Conservation (phyloP, 2,797 vertebrate species). For the Coccyzus lansbergi region DNA sequence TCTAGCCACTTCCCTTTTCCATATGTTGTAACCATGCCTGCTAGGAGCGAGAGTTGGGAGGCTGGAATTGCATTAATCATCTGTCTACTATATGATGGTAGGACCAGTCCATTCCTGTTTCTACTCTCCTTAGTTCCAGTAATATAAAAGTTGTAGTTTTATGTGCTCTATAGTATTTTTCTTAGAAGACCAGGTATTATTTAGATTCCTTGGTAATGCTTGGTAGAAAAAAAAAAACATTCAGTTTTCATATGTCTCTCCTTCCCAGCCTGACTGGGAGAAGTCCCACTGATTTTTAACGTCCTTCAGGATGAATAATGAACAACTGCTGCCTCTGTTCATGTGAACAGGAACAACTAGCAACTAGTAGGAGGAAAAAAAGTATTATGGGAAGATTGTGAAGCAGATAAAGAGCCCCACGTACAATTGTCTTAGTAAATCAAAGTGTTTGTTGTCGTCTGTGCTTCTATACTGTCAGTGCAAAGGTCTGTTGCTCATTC, state of each 20-base stretch:
- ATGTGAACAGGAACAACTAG: neutral
- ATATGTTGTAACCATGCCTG: neutral
- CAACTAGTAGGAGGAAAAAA: neutral
- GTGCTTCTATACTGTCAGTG: neutral
- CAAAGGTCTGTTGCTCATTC: neutral
- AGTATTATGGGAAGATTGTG: neutral
- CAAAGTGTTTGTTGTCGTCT: neutral
- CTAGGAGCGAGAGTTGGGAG: neutral
- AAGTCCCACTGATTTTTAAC: neutral
- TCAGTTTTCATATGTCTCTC: neutral
- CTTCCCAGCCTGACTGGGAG: neutral
- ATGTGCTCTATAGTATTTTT: neutral
- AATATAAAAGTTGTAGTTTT: neutral
- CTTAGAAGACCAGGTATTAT: neutral
- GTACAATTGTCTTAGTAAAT: neutral
- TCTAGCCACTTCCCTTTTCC: neutral
- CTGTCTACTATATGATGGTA: neutral
- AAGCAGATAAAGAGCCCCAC: neutral
- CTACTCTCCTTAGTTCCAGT: neutral
- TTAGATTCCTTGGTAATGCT: neutral
- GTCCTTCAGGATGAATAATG: neutral
- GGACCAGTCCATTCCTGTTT: neutral
- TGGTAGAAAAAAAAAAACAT: neutral
- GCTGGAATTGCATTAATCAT: neutral
- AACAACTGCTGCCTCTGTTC: neutral